Conservation (phyloP, 2,888 invertebrate genomes). For the Polydrusus tereticollis region DNA sequence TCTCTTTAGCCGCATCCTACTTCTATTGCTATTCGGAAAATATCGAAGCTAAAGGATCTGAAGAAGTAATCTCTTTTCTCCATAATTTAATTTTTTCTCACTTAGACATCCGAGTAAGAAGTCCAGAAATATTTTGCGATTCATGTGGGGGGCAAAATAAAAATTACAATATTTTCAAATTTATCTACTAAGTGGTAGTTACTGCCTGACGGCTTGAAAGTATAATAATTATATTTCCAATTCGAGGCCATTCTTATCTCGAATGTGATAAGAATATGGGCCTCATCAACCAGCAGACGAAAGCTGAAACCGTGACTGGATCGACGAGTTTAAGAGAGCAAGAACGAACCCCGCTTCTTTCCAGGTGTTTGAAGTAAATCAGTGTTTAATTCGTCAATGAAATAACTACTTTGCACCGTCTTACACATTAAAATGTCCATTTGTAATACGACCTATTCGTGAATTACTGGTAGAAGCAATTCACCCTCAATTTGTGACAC, state of each 20-base stretch:
- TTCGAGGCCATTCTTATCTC: constrained; percentile 23
- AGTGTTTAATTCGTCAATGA: constrained; percentile 26
- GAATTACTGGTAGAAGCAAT: constrained; percentile 19
- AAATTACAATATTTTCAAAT: constrained; percentile 26
- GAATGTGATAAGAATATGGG: constrained; percentile 33
- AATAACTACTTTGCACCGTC: constrained; percentile 8
- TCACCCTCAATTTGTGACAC: constrained; percentile 7
- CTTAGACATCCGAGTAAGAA: constrained; percentile 8
- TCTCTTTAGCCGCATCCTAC: constrained; percentile 5
- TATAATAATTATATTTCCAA: constrained; percentile 28
- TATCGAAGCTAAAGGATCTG: constrained; percentile 50
- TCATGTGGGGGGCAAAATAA: constrained; percentile 40
- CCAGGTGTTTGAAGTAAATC: constrained; percentile 28
- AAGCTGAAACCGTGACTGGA: constrained; percentile 26
- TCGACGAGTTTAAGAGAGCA: constrained; percentile 21
- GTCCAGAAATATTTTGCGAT: constrained; percentile 30
- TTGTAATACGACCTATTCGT: constrained; percentile 22
- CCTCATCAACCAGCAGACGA: constrained; percentile 27
- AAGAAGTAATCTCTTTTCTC: constrained; percentile 30
- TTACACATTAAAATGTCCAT: constrained; percentile 31
- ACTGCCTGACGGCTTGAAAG: constrained; percentile 17
- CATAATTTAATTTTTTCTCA: constrained; percentile 25
- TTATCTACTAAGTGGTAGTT: constrained; percentile 26
- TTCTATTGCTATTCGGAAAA: constrained; percentile 53
- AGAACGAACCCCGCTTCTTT: constrained; percentile 25